Percentiles rank a stretch among this genome's conserved stretches.
These are phyloP conservation scores for Torymus tubicola DNA, from an alignment of 2,888 invertebrate genomes.

Conservation along the genomic window DNA sequence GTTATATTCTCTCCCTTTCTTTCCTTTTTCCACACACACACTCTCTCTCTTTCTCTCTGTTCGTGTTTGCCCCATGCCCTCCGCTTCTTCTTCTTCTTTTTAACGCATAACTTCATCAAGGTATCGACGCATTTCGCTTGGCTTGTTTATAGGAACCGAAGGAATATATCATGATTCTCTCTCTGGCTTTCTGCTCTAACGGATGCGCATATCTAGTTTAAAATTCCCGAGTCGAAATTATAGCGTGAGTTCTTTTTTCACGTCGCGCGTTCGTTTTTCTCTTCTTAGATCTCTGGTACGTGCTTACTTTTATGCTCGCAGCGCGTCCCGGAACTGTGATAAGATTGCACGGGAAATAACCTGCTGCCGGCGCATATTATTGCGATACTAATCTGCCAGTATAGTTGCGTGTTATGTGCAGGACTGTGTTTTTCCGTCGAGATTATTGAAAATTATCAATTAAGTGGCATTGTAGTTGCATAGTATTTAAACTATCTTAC, in stretches of 20 bases:
- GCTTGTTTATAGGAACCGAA: neutral
- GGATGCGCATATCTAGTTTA: neutral
- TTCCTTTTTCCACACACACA: neutral
- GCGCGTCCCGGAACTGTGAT: neutral
- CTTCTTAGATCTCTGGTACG: neutral
- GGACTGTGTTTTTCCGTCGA: neutral
- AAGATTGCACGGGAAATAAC: neutral
- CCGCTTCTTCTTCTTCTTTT: neutral
- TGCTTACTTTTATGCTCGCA: neutral
- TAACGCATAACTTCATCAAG: slow-evolving; percentile 10
- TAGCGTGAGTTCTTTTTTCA: neutral
- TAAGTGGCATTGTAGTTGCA: too few relatives aligned
- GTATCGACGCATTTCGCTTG: slow-evolving; percentile 21
- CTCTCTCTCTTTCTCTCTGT: slow-evolving; percentile 22
- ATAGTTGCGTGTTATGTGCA: too few relatives aligned
- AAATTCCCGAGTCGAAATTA: slow-evolving; percentile 2
- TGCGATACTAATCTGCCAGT: slow-evolving; percentile 2
- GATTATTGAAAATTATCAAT: slow-evolving; percentile 6
- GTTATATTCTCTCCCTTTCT: neutral
- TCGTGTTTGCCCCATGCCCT: neutral
- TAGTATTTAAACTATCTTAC: too few relatives aligned
- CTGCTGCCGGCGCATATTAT: neutral
- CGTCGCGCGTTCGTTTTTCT: neutral
- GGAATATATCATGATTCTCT: slow-evolving; percentile 25
- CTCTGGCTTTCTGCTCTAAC: too few relatives aligned